These are phyloP conservation scores for Pomacea maculata DNA, from an alignment of 1,140 invertebrate species.

Conservation along the genomic window DNA sequence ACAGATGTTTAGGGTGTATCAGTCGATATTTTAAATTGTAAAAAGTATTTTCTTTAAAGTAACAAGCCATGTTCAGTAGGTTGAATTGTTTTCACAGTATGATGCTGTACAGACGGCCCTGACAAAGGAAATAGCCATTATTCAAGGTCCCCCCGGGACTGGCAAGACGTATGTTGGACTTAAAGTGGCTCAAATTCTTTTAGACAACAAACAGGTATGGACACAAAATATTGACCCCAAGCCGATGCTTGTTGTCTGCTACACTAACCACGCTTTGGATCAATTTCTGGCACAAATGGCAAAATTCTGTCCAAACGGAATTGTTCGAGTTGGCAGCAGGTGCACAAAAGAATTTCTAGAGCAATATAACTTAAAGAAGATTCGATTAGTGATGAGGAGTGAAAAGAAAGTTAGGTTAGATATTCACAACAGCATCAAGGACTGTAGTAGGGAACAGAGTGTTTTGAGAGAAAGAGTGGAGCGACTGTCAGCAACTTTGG, in stretches of 20 bases:
- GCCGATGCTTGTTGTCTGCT: conserved; percentile 82
- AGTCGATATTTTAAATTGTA: no score
- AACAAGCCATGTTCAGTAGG: no score
- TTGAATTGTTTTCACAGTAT: conserved; percentile 54
- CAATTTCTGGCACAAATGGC: conserved; percentile 80
- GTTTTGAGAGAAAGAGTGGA: background rate
- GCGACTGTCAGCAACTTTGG: background rate
- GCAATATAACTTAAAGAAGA: conserved; percentile 34
- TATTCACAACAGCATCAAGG: conserved; percentile 31
- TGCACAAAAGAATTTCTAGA: conserved; percentile 67
- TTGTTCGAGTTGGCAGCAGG: conserved; percentile 78
- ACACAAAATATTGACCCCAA: background rate
- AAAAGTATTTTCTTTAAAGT: no score
- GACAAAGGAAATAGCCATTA: conserved; percentile 71
- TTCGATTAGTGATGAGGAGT: conserved; percentile 25
- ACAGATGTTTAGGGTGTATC: no score
- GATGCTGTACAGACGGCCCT: conserved; percentile 66
- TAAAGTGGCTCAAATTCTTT: conserved; percentile 60
- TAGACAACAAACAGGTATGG: conserved; percentile 54
- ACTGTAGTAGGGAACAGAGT: background rate
- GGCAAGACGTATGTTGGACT: conserved; percentile 63
- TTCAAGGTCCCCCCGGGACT: conserved; percentile 72
- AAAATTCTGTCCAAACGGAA: conserved; percentile 57
- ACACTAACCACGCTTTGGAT: conserved; percentile 88
- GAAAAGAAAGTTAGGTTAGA: conserved; percentile 69